Evolutionary conservation across 2,797 vertebrate genomes (phyloP).

Genomic region (Remorina albescens): DNA sequence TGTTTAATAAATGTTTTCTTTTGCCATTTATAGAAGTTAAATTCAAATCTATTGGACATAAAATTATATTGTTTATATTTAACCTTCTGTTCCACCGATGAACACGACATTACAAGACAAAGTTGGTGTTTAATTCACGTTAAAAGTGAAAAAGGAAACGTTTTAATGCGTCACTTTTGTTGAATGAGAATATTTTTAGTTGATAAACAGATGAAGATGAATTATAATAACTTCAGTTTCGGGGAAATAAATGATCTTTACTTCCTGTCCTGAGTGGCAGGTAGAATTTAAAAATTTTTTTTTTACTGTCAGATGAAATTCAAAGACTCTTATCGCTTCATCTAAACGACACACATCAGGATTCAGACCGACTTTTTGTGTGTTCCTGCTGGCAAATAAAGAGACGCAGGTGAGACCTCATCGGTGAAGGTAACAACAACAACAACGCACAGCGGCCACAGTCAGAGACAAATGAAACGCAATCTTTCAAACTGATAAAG

Average conservation of each 20-base stretch:
- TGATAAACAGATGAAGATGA: no score
- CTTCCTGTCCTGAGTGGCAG: background rate
- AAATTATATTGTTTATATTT: no score
- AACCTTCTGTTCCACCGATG: no score
- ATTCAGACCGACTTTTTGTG: background rate
- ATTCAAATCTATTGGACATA: no score
- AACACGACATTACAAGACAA: no score
- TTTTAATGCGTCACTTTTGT: background rate
- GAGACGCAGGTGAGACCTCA: no score
- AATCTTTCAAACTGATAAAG: conserved; percentile 49
- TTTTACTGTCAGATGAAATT: background rate
- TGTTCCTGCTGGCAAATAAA: no score
- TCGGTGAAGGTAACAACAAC: no score
- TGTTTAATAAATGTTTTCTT: no score
- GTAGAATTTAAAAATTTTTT: no score
- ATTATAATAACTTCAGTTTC: no score
- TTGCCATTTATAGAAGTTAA: no score
- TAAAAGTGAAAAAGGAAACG: background rate
- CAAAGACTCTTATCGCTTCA: background rate
- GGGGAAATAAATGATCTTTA: background rate
- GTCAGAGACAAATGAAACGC: conserved; percentile 17
- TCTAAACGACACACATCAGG: background rate
- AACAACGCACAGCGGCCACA: conserved; percentile 1
- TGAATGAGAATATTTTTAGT: background rate
- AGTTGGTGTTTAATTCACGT: background rate